Percentiles rank a stretch among this genome's conserved stretches.
These are phyloP conservation scores for Gari tellinella DNA, from an alignment of 2,888 invertebrate genomes.

Conservation along the genomic window DNA sequence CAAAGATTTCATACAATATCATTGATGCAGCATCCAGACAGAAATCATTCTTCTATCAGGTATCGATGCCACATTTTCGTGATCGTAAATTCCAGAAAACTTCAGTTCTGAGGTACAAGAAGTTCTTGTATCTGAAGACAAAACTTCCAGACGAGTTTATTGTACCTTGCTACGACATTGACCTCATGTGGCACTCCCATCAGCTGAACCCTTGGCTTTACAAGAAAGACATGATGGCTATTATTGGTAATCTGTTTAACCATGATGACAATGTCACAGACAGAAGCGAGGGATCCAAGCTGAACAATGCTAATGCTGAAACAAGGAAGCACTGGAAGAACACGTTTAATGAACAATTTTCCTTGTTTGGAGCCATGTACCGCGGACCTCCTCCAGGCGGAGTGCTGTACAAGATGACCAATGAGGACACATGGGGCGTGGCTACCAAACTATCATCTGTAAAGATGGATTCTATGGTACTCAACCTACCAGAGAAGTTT, in stretches of 20 bases:
- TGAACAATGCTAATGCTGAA: constrained; percentile 82
- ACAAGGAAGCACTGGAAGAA: constrained; percentile 84
- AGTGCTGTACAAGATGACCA: constrained; percentile 80
- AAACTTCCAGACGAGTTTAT: constrained; percentile 84
- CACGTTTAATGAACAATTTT: constrained; percentile 83
- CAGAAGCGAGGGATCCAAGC: constrained; percentile 83
- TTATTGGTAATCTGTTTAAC: constrained; percentile 82
- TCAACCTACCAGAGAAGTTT: background rate
- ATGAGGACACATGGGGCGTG: constrained; percentile 63
- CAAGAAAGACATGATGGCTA: constrained; percentile 73
- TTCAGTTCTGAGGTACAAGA: constrained; percentile 83
- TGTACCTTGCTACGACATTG: constrained; percentile 86
- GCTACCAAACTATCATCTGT: constrained; percentile 66
- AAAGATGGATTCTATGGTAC: constrained; percentile 26
- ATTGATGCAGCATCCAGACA: constrained; percentile 84
- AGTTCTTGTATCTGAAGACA: constrained; percentile 84
- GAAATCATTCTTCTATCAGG: constrained; percentile 85
- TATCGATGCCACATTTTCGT: constrained; percentile 85
- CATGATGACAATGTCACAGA: constrained; percentile 85
- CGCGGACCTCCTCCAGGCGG: constrained; percentile 84
- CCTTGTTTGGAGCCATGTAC: constrained; percentile 85
- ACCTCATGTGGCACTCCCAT: constrained; percentile 85
- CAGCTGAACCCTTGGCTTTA: constrained; percentile 83
- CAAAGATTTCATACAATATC: constrained; percentile 82
- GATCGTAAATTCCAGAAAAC: constrained; percentile 83